Conservation (phyloP, 2,888 invertebrate genomes). For the Nymphalis urticae region DNA sequence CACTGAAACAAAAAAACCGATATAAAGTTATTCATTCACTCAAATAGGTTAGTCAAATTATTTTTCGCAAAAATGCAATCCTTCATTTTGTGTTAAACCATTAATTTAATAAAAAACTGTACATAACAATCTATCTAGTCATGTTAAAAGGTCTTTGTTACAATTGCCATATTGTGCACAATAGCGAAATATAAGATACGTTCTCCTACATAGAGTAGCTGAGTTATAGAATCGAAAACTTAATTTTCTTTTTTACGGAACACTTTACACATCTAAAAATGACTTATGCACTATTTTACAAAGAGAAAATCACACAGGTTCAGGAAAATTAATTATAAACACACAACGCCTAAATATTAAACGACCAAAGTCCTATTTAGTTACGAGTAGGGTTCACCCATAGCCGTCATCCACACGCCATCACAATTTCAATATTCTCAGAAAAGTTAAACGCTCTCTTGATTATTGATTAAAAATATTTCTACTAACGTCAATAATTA, state of each 20-base stretch:
- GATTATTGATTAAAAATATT: constrained; percentile 34
- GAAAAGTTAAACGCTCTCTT: constrained; percentile 40
- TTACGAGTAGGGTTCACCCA: constrained; percentile 61
- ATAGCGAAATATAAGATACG: constrained; percentile 53
- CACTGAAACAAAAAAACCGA: constrained; percentile 77
- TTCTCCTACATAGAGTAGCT: constrained; percentile 48
- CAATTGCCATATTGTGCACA: constrained; percentile 55
- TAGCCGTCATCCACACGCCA: constrained; percentile 73
- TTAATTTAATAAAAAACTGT: constrained; percentile 57
- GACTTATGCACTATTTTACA: constrained; percentile 33
- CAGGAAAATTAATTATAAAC: constrained; percentile 56
- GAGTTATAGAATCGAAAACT: constrained; percentile 64
- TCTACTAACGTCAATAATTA: constrained; percentile 38
- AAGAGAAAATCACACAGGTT: constrained; percentile 48
- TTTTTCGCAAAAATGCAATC: constrained; percentile 50
- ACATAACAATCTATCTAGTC: constrained; percentile 30
- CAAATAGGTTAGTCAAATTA: constrained; percentile 68
- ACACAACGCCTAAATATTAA: constrained; percentile 54
- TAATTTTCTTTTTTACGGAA: constrained; percentile 67
- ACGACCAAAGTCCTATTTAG: constrained; percentile 70
- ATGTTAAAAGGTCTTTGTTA: constrained; percentile 13
- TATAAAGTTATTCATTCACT: constrained; percentile 70
- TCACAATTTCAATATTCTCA: constrained; percentile 53
- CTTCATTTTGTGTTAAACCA: constrained; percentile 24
- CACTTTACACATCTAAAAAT: constrained; percentile 41